Percentiles rank a stretch among this genome's conserved stretches.
Conservation (phyloP, 2,888 invertebrate species). For the Tenodera sinensis region DNA sequence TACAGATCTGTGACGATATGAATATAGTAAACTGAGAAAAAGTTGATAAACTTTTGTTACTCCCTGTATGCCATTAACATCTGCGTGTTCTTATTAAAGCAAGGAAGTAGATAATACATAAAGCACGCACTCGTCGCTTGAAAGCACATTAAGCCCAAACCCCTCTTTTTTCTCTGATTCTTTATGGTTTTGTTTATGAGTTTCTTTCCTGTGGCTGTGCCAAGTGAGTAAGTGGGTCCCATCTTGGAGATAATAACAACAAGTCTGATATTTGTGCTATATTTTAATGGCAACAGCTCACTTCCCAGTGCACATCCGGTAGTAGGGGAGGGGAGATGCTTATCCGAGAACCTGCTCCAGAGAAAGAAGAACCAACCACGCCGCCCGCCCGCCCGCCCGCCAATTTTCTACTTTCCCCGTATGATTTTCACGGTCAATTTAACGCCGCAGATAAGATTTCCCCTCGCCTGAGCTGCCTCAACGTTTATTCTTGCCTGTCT, state of each 20-base stretch:
- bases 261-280: not conserved
- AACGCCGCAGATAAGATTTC: slow-evolving; percentile 13
- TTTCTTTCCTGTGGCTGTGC: not conserved
- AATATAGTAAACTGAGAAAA: too few species aligned
- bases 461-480: not conserved
- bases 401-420: slow-evolving; percentile 23
- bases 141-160: not conserved
- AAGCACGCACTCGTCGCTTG: not conserved
- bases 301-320: not conserved
- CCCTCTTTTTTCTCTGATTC: too few species aligned
- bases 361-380: not conserved
- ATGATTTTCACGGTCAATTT: slow-evolving; percentile 24
- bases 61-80: not conserved
- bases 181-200: not conserved
- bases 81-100: not conserved
- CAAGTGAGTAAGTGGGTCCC: not conserved
- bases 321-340: not conserved
- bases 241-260: not conserved
- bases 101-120: not conserved
- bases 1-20: too few species aligned
- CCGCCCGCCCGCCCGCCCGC: too few species aligned
- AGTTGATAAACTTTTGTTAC: too few species aligned
- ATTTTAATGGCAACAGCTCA: not conserved
- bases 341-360: not conserved
- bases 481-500: not conserved